phyloP scores from a whole-genome alignment of 2,888 invertebrate species.

The Hermaeophaga mercurialis region DNA sequence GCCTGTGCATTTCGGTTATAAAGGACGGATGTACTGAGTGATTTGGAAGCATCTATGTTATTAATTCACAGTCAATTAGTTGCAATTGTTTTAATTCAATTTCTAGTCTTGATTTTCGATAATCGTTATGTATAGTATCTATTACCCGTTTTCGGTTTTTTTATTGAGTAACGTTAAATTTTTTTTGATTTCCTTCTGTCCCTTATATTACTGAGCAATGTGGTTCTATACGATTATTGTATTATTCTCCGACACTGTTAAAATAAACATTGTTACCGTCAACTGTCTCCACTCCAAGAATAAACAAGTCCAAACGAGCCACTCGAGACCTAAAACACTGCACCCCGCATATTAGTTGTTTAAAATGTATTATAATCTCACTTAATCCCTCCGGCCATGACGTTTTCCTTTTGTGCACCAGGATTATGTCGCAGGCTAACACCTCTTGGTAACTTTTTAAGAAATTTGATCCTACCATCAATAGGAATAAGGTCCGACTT shows the following conservation, averaged over 20 bases:
- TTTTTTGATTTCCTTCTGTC: too few relatives aligned
- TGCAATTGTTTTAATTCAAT: too few relatives aligned
- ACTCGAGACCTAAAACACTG: conserved; percentile 40
- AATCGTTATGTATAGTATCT: too few relatives aligned
- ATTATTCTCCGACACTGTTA: conserved; percentile 14
- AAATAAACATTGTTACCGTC: conserved; percentile 19
- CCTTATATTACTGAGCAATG: too few relatives aligned
- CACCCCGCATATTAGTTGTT: conserved; percentile 54
- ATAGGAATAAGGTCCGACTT: conserved; percentile 46
- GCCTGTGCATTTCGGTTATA: too few relatives aligned
- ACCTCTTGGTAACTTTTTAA: conserved; percentile 45
- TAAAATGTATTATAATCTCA: conserved; percentile 56
- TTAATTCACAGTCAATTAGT: too few relatives aligned
- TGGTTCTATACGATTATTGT: too few relatives aligned
- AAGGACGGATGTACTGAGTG: too few relatives aligned
- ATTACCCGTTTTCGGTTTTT: too few relatives aligned
- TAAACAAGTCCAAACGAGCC: conserved; percentile 29
- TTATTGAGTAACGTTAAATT: too few relatives aligned
- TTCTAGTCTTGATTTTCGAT: too few relatives aligned
- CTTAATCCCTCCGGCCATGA: conserved; percentile 56
- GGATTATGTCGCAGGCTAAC: conserved; percentile 54
- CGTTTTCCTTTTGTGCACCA: conserved; percentile 53
- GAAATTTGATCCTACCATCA: conserved; percentile 52
- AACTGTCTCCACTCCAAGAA: conserved; percentile 25
- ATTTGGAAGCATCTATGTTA: too few relatives aligned